Evolutionary conservation across 2,113 vertebrate species (phyloP).

Genomic region (Otolemur garnettii): DNA sequence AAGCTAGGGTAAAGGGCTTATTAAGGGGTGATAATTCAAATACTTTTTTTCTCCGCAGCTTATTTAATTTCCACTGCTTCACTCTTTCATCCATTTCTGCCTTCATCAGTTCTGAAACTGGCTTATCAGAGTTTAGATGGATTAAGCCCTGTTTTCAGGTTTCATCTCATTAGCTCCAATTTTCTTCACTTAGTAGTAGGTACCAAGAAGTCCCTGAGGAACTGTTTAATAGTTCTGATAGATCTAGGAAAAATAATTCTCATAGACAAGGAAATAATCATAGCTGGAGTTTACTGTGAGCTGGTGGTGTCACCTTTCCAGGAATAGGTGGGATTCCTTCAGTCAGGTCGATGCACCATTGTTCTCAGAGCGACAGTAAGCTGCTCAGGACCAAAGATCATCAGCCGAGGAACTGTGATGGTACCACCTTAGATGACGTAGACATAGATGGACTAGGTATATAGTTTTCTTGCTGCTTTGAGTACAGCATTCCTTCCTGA

Average conservation of each 20-base stretch:
- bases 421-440: not conserved
- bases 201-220: not conserved
- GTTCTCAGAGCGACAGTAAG: not conserved
- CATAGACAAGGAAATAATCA: not conserved
- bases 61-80: not conserved
- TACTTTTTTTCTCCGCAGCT: not conserved
- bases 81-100: not conserved
- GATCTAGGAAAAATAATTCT: not conserved
- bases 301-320: not conserved
- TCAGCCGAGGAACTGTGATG: not conserved
- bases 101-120: conserved; percentile 11
- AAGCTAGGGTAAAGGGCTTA: not conserved
- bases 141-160: not conserved
- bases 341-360: not conserved
- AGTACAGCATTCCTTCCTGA: not conserved
- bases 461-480: not conserved
- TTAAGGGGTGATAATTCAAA: not conserved
- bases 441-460: not conserved
- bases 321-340: not conserved
- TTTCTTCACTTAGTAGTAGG: conserved; percentile 22
- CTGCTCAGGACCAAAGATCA: not conserved
- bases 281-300: not conserved
- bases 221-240: not conserved
- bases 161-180: not conserved
- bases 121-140: not conserved